phyloP scores from a whole-genome alignment of 2,888 invertebrate species.

The Apamea crenata region DNA sequence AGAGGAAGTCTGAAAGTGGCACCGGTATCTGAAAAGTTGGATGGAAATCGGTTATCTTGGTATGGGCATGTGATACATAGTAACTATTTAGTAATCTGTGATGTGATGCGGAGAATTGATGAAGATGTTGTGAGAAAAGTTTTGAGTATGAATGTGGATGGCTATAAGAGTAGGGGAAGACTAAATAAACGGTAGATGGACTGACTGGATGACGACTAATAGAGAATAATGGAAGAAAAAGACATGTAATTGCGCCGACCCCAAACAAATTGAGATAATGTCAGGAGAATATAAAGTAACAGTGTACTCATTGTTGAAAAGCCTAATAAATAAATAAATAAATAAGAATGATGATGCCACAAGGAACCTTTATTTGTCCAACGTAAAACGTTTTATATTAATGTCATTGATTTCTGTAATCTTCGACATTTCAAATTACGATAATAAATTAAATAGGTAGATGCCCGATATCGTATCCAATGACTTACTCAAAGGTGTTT shows the following conservation, averaged over 20 bases:
- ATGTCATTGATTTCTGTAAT: slow-evolving; percentile 8
- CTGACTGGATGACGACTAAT: background rate
- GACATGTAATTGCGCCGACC: too few relatives aligned
- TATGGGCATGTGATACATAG: too few relatives aligned
- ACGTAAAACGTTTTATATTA: background rate
- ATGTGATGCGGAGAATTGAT: background rate
- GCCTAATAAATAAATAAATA: too few relatives aligned
- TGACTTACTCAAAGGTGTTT: slow-evolving; percentile 29
- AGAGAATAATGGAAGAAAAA: background rate
- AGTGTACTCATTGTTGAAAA: too few relatives aligned
- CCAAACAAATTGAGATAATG: background rate
- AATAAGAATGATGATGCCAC: background rate
- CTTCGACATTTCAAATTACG: background rate
- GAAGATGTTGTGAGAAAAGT: background rate
- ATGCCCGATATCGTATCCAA: slow-evolving; percentile 33
- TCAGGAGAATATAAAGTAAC: too few relatives aligned
- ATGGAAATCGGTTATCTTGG: background rate
- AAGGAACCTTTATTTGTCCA: background rate
- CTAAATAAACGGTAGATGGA: background rate
- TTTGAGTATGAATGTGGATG: background rate
- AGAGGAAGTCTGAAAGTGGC: background rate
- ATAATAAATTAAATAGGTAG: slow-evolving; percentile 14
- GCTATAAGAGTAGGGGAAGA: background rate
- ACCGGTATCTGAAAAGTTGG: background rate
- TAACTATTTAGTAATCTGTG: too few relatives aligned